A percentile compares a stretch with the other conserved stretches of the same genome.
Evolutionary conservation across 2,888 invertebrate genomes (phyloP).

Genomic region (Epirrita christyi): DNA sequence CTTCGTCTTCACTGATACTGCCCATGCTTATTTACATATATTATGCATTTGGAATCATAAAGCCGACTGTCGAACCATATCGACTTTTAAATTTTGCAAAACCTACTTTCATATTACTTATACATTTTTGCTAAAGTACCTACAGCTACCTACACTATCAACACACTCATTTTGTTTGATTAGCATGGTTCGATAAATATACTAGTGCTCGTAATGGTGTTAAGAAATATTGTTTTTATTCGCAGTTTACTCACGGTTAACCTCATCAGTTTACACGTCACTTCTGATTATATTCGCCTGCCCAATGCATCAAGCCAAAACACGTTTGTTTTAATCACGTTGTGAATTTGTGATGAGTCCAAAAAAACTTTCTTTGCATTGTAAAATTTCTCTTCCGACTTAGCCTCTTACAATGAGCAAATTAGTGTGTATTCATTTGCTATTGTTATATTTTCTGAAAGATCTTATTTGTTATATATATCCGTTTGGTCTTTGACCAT

Average conservation of each 20-base stretch:
- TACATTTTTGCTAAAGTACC: no score
- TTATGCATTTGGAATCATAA: slow-evolving; percentile 31
- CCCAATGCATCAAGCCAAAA: slow-evolving; percentile 55
- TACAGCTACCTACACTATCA: background rate
- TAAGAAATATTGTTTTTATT: slow-evolving; percentile 19
- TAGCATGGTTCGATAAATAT: slow-evolving; percentile 6
- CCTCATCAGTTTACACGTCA: slow-evolving; percentile 25
- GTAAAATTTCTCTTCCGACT: slow-evolving; percentile 74
- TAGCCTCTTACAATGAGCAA: slow-evolving; percentile 66
- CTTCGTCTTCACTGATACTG: slow-evolving; percentile 58
- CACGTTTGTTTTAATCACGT: slow-evolving; percentile 70
- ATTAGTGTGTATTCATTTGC: slow-evolving; percentile 61
- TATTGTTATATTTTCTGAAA: slow-evolving; percentile 58
- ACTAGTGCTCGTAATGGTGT: slow-evolving; percentile 9
- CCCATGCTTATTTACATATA: slow-evolving; percentile 47
- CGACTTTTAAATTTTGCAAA: slow-evolving; percentile 22
- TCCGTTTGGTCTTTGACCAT: slow-evolving; percentile 33
- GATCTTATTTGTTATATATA: slow-evolving; percentile 43
- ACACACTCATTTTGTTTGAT: background rate
- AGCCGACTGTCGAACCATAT: slow-evolving; percentile 25
- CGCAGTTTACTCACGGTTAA: slow-evolving; percentile 26
- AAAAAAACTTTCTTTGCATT: slow-evolving; percentile 78
- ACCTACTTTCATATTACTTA: slow-evolving; percentile 11
- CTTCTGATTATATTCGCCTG: slow-evolving; percentile 46
- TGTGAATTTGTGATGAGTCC: slow-evolving; percentile 53